Conservation (phyloP, 1,140 invertebrate species). For the Linepithema humile region DNA sequence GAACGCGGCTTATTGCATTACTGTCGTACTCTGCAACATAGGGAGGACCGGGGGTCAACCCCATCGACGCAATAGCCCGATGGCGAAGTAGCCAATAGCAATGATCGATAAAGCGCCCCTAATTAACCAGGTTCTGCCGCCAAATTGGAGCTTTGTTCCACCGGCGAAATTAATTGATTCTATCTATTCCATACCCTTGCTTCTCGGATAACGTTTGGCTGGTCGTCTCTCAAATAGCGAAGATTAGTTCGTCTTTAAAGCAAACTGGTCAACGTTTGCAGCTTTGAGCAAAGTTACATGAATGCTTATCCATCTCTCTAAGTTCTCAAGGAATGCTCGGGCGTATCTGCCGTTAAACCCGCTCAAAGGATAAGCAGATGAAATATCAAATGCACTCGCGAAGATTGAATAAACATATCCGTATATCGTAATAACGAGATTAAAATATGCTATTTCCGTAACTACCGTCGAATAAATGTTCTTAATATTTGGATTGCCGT, state of each 20-base stretch:
- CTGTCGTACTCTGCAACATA: conserved; percentile 61
- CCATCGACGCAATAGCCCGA: conserved; percentile 62
- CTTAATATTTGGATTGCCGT: background rate
- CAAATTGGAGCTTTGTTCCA: conserved; percentile 81
- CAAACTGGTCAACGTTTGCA: conserved; percentile 26
- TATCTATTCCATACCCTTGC: conserved; percentile 77
- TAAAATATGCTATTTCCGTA: conserved; percentile 6
- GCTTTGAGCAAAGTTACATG: conserved; percentile 41
- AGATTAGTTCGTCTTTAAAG: conserved; percentile 66
- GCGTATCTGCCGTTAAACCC: background rate
- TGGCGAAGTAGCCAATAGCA: conserved; percentile 76
- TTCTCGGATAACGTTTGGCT: conserved; percentile 65
- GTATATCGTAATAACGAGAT: conserved; percentile 23
- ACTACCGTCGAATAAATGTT: background rate
- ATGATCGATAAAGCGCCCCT: conserved; percentile 82
- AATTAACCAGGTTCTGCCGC: conserved; percentile 77
- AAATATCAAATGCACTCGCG: conserved; percentile 24
- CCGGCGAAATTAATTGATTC: conserved; percentile 80
- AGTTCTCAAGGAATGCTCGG: conserved; percentile 28
- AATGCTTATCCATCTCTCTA: conserved; percentile 32
- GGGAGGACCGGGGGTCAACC: conserved; percentile 50
- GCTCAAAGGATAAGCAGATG: conserved; percentile 30
- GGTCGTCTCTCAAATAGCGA: conserved; percentile 31
- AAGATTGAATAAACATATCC: conserved; percentile 39
- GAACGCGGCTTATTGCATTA: conserved; percentile 70